Conservation (phyloP, 2,888 invertebrate genomes). For the Kryphioiulus occultus region DNA sequence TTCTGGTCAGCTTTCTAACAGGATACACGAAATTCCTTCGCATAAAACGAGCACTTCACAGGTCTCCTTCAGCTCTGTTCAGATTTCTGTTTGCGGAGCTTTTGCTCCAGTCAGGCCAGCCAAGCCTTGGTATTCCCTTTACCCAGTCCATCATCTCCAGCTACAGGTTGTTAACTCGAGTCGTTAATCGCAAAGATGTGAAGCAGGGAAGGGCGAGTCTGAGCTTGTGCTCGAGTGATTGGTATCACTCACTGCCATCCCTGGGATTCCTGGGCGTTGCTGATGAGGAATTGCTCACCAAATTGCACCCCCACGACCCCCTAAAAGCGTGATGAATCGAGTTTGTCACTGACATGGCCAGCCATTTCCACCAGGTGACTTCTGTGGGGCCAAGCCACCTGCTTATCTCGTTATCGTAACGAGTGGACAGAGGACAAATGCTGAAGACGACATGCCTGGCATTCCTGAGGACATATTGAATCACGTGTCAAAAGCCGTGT, state of each 20-base stretch:
- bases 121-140: too few species aligned
- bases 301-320: not conserved
- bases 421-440: slow-evolving; percentile 13
- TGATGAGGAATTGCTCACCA: slow-evolving; percentile 1
- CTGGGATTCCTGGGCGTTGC: not conserved
- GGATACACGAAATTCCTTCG: too few species aligned
- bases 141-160: not conserved
- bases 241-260: slow-evolving; percentile 4
- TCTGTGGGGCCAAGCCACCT: slow-evolving; percentile 34
- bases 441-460: slow-evolving; percentile 20
- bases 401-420: slow-evolving; percentile 35
- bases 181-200: not conserved
- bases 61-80: too few species aligned
- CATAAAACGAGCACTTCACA: too few species aligned
- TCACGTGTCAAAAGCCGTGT: slow-evolving; percentile 32
- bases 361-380: slow-evolving; percentile 17
- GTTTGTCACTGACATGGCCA: not conserved
- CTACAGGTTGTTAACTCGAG: not conserved
- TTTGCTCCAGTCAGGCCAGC: not conserved
- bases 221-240: not conserved
- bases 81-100: too few species aligned
- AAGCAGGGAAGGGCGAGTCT: not conserved
- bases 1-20: too few species aligned
- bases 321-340: slow-evolving; percentile 16
- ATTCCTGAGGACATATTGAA: slow-evolving; percentile 36